A percentile compares a stretch with the other conserved stretches of the same genome.
Conservation (phyloP, 1,140 invertebrate genomes). For the Vollenhovia emeryi region DNA sequence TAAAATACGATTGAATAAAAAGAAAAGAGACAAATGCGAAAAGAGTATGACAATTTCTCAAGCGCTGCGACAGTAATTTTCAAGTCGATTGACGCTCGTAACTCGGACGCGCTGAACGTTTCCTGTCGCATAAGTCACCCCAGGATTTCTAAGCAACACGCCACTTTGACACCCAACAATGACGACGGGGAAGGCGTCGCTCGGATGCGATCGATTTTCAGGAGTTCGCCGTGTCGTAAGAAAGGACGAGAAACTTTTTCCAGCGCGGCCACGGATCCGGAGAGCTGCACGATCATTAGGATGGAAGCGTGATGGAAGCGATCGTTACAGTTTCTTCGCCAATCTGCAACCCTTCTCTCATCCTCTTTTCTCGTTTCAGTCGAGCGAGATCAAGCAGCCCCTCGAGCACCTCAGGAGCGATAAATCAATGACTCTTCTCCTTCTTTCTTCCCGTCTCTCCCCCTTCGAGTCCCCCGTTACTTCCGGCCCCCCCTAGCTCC, state of each 20-base stretch:
- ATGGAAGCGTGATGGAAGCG: slow-evolving; percentile 50
- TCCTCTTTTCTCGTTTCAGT: slow-evolving; percentile 42
- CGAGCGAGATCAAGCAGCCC: slow-evolving; percentile 65
- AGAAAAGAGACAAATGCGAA: background rate
- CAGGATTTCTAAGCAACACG: slow-evolving; percentile 20
- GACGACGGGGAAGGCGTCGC: background rate
- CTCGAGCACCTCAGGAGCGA: slow-evolving; percentile 67
- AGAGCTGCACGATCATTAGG: slow-evolving; percentile 68
- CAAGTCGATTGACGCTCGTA: slow-evolving; percentile 13
- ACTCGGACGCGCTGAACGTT: background rate
- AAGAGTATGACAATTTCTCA: background rate
- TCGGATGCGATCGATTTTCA: slow-evolving; percentile 6
- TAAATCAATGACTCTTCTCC: slow-evolving; percentile 80
- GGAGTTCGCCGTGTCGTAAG: slow-evolving; percentile 26
- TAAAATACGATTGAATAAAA: background rate
- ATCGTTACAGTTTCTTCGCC: slow-evolving; percentile 71
- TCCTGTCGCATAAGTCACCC: slow-evolving; percentile 15
- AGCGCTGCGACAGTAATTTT: slow-evolving; percentile 12
- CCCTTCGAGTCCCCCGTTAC: slow-evolving; percentile 53
- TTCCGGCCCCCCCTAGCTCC: slow-evolving; percentile 34
- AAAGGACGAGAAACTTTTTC: slow-evolving; percentile 17
- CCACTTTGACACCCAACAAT: slow-evolving; percentile 6
- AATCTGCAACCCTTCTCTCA: slow-evolving; percentile 9
- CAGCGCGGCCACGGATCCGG: background rate
- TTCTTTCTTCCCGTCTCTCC: slow-evolving; percentile 5